Percentiles rank a stretch among this genome's conserved stretches.
Conservation (phyloP, 2,888 invertebrate species). For the Ichneumoninae sp. region DNA sequence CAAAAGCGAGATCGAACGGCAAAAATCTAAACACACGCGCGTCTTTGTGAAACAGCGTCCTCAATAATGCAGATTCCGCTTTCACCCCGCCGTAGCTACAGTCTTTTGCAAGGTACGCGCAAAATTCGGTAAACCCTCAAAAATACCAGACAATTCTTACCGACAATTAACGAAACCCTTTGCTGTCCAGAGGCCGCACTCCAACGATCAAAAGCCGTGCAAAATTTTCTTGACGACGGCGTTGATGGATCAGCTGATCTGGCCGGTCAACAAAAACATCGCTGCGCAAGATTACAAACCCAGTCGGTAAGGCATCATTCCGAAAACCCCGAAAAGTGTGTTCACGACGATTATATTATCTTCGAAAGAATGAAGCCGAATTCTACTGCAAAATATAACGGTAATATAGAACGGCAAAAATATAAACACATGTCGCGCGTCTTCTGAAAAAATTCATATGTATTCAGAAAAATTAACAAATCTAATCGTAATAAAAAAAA, state of each 20-base stretch:
- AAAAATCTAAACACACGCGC: no score
- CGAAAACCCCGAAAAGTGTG: background rate
- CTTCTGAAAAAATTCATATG: no score
- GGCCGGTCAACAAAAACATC: background rate
- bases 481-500: no score
- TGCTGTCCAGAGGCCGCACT: background rate
- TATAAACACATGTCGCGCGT: no score
- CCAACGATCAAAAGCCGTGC: background rate
- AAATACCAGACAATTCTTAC: background rate
- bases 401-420: no score
- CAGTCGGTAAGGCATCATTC: background rate
- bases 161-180: background rate
- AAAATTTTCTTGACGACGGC: background rate
- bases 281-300: background rate
- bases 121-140: no score
- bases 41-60: no score
- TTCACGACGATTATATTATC: background rate
- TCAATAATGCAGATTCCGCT: no score
- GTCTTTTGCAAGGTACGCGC: no score
- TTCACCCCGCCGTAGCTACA: no score
- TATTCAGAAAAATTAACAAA: no score
- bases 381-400: no score
- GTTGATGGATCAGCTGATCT: constrained; percentile 7
- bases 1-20: constrained; percentile 26
- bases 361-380: background rate